A percentile compares a stretch with the other conserved stretches of the same genome.
Conservation (phyloP, 2,888 invertebrate genomes). For the Elegia similella region DNA sequence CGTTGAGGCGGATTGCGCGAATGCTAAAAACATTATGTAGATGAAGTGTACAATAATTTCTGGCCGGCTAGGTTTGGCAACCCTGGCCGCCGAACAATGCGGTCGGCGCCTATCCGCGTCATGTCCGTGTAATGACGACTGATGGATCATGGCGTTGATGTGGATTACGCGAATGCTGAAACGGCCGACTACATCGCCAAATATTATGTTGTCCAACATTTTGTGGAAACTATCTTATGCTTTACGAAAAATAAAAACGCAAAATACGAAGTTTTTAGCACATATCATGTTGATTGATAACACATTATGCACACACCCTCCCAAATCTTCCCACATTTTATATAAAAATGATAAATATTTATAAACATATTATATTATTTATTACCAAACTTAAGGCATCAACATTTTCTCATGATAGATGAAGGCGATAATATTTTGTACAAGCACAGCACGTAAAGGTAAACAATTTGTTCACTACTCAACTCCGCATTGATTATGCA, state of each 20-base stretch:
- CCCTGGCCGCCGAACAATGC: conserved; percentile 5
- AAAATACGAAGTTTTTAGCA: too few relatives aligned
- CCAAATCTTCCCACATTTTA: too few relatives aligned
- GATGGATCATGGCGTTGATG: conserved; percentile 70
- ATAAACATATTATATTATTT: background rate
- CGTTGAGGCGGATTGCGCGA: too few relatives aligned
- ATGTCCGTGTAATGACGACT: conserved; percentile 73
- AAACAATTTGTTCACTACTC: conserved; percentile 35
- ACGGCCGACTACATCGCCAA: too few relatives aligned
- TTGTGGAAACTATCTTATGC: too few relatives aligned
- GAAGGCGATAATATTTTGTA: conserved; percentile 9
- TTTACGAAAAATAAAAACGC: too few relatives aligned
- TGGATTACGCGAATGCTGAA: conserved; percentile 48
- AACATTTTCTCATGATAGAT: conserved; percentile 1
- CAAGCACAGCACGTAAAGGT: conserved; percentile 17
- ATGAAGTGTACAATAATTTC: too few relatives aligned
- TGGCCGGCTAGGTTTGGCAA: background rate
- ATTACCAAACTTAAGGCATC: conserved; percentile 26
- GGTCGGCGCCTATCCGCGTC: conserved; percentile 38
- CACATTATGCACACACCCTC: too few relatives aligned
- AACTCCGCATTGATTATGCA: conserved; percentile 44
- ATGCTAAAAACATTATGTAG: background rate
- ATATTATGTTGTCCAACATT: too few relatives aligned
- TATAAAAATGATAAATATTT: conserved; percentile 26
- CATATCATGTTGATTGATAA: too few relatives aligned